Base-by-base conservation (phyloP, 2,113 vertebrate genomes). In the Forbesichthys agassizii region DNA sequence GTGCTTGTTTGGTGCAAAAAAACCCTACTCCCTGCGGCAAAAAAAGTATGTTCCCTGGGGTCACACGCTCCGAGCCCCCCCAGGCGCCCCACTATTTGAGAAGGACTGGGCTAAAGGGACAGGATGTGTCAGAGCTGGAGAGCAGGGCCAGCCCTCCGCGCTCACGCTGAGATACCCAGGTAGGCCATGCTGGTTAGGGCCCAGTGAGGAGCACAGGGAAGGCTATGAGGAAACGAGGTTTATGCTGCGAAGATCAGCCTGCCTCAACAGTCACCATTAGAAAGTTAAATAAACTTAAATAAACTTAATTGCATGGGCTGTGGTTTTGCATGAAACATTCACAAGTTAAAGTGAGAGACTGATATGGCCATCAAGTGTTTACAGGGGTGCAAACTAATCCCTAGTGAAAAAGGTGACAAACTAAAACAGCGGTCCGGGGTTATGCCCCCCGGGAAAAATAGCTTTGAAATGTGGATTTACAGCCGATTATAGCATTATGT, bases 101-200 rank as follows among this genome's bases (percentile, higher is more conserved):
- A 27, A 27, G 1, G 20, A 27, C 20, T 27, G 20, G 20, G 20
- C 20, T 27, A 27, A 27, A 27, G 20, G 20, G 2, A 27, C 20
- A 27, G 20, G 20, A 27, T 27, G 20, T 27, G 20, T 27, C 20
- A 61, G 33, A 87, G 84, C 73, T 77, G 79, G 84, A 76, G 61
- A 78, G 74, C 69, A 85, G 72, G 72, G 69, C 79, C 84, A 64
- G 51, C 72, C 82, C 79, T 20, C 51, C 51, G 64, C 10, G 70
- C 77, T 76, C 80, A 78, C 63, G 47, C 63, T 63, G 75, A 71
- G 82, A 68, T 51, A 84, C 80, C 80, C 79, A 69, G 85, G 68
- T 80, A 86, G 80, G 5, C 1, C 57, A 59, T 10, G 13, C 71
- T n/a, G n/a, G 83, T 81, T 75, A 69, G 80, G 82, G 82, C 80